Evolutionary conservation across 2,888 invertebrate species (phyloP).

Genomic region (Myopa tessellatipennis): DNA sequence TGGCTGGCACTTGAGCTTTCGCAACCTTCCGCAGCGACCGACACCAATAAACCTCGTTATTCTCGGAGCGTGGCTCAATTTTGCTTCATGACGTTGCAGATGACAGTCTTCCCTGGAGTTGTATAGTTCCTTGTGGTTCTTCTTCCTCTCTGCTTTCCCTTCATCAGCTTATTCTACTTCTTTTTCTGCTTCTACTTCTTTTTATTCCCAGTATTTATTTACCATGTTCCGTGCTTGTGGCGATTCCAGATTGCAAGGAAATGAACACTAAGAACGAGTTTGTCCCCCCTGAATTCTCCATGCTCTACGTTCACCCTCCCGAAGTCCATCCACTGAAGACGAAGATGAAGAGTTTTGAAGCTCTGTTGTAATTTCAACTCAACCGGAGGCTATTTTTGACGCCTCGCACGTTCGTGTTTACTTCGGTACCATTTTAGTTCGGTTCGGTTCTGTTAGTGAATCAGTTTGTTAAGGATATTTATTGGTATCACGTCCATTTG

Average conservation of each 20-base stretch:
- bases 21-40: neutral
- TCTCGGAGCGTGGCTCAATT: conserved; percentile 17
- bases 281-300: neutral
- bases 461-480: neutral
- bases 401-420: neutral
- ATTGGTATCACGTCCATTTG: neutral
- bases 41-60: conserved; percentile 20
- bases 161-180: too few species aligned
- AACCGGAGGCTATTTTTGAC: neutral
- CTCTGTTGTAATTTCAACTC: neutral
- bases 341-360: too few species aligned
- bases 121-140: too few species aligned
- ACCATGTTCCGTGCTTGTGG: too few species aligned
- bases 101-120: neutral
- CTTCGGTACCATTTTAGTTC: neutral
- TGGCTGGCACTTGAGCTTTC: neutral
- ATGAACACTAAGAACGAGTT: too few species aligned
- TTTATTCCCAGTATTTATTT: too few species aligned
- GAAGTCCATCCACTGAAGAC: neutral
- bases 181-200: too few species aligned
- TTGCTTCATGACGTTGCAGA: conserved; percentile 13
- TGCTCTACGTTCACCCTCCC: neutral
- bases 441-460: neutral
- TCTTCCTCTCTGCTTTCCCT: too few species aligned
- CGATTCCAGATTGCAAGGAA: too few species aligned